phyloP scores from a whole-genome alignment of 1,140 invertebrate genomes.

The Drosophila murphyi region DNA sequence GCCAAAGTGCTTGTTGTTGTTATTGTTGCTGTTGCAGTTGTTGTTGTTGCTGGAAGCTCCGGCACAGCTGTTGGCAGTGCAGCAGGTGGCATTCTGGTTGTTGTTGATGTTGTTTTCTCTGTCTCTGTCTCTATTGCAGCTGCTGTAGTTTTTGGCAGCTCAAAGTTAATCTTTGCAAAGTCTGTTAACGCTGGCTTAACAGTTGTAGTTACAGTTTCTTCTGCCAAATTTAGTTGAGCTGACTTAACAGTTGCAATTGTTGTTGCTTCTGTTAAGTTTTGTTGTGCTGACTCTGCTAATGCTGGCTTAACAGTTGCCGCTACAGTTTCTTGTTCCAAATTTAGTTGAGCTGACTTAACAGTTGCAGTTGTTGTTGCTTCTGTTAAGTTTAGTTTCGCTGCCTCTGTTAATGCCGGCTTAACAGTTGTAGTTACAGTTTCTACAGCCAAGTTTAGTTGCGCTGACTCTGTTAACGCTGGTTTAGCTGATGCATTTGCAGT shows the following conservation, averaged over 20 bases:
- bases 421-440: background rate
- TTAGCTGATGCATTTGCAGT: background rate
- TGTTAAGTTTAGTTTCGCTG: background rate
- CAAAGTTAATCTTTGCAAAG: background rate
- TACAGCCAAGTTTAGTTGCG: background rate
- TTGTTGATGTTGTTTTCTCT: conserved; percentile 3
- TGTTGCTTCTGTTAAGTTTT: background rate
- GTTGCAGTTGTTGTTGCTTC: background rate
- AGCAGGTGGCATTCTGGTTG: conserved; percentile 20
- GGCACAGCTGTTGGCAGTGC: conserved; percentile 31
- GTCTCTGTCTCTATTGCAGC: conserved; percentile 21
- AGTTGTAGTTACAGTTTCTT: background rate
- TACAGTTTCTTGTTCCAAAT: background rate
- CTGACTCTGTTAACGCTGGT: background rate
- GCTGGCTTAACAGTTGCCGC: background rate
- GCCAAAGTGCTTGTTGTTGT: conserved; percentile 17
- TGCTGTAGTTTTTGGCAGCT: conserved; percentile 2
- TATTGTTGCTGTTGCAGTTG: conserved; percentile 14
- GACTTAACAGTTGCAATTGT: background rate
- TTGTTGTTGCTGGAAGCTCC: conserved; percentile 4
- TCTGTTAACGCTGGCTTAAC: conserved; percentile 2
- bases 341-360: background rate
- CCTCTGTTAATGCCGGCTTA: conserved; percentile 7
- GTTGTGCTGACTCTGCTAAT: background rate
- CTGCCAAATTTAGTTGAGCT: no score